These are phyloP conservation scores for Carettochelys insculpta DNA, from an alignment of 2,113 vertebrate genomes.

Conservation along the genomic window DNA sequence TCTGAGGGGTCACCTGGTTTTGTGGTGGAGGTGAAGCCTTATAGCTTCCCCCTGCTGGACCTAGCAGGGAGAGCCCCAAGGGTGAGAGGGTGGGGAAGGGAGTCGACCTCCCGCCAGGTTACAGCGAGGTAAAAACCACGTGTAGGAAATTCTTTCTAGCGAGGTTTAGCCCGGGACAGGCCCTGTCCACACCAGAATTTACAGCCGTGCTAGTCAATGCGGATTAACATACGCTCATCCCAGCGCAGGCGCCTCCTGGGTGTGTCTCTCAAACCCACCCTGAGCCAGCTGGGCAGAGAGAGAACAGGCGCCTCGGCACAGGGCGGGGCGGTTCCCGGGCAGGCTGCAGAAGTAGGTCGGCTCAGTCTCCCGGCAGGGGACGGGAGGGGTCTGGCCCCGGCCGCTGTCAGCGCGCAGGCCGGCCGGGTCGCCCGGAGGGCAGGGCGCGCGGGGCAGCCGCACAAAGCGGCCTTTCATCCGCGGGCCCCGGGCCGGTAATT, in stretches of 20 bases:
- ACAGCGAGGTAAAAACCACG: too few relatives aligned
- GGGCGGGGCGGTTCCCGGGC: not conserved
- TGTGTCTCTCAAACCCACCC: not conserved
- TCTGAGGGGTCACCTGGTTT: not conserved
- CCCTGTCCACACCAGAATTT: too few relatives aligned
- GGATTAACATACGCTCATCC: not conserved
- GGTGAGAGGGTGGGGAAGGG: too few relatives aligned
- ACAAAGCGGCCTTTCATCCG: conserved; percentile 90
- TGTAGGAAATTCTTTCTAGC: not conserved
- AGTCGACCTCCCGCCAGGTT: too few relatives aligned
- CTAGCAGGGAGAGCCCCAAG: too few relatives aligned
- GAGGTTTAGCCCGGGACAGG: not conserved
- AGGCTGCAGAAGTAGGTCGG: conserved; percentile 4
- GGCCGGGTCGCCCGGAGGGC: conserved; percentile 79
- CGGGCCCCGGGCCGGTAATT: conserved; percentile 82
- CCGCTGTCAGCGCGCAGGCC: not conserved
- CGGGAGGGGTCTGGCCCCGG: not conserved
- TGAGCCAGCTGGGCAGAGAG: fast-evolving
- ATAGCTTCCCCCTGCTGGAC: too few relatives aligned
- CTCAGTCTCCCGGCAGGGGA: not conserved
- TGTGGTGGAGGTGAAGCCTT: too few relatives aligned
- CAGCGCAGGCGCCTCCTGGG: not conserved
- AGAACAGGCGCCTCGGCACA: not conserved
- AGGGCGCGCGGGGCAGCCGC: conserved; percentile 73
- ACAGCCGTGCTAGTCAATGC: not conserved